phyloP scores from a whole-genome alignment of 1,140 invertebrate species.

The Drosophila nebulosa region DNA sequence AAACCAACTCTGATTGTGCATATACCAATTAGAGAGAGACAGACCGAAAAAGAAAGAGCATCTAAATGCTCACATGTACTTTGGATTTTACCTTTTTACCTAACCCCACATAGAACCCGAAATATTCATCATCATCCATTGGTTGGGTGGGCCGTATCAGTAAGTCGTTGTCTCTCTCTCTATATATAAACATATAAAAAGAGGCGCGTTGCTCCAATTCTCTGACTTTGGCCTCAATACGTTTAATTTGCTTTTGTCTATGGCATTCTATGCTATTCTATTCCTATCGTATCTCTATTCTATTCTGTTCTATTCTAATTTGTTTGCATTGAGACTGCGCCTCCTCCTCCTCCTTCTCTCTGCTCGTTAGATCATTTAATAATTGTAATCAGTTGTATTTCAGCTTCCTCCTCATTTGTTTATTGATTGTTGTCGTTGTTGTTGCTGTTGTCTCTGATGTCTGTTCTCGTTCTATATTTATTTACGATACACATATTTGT shows the following conservation, averaged over 20 bases:
- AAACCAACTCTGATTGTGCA: not conserved
- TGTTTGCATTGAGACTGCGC: slow-evolving; percentile 26
- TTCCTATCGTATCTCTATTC: not conserved
- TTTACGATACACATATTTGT: slow-evolving; percentile 20
- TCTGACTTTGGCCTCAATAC: slow-evolving; percentile 64
- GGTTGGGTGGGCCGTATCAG: slow-evolving; percentile 3
- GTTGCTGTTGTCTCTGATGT: slow-evolving; percentile 3
- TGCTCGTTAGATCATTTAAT: slow-evolving; percentile 7
- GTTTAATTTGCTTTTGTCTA: slow-evolving; percentile 13
- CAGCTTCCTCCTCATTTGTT: slow-evolving; percentile 20
- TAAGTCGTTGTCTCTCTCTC: not conserved
- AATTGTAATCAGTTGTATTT: slow-evolving; percentile 45
- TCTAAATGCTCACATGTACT: slow-evolving; percentile 1
- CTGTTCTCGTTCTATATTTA: slow-evolving; percentile 14
- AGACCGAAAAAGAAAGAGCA: not conserved
- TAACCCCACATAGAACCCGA: slow-evolving; percentile 13
- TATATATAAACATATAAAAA: not conserved
- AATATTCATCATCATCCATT: slow-evolving; percentile 22
- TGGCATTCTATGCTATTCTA: slow-evolving; percentile 5
- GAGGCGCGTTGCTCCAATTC: slow-evolving; percentile 13
- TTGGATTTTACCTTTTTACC: not conserved
- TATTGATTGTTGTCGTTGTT: slow-evolving; percentile 40
- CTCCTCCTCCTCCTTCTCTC: too few species aligned
- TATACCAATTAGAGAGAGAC: not conserved
- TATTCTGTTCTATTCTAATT: slow-evolving; percentile 30